Evolutionary conservation across 2,888 invertebrate genomes (phyloP).

Genomic region (Mesoligia furuncula): DNA sequence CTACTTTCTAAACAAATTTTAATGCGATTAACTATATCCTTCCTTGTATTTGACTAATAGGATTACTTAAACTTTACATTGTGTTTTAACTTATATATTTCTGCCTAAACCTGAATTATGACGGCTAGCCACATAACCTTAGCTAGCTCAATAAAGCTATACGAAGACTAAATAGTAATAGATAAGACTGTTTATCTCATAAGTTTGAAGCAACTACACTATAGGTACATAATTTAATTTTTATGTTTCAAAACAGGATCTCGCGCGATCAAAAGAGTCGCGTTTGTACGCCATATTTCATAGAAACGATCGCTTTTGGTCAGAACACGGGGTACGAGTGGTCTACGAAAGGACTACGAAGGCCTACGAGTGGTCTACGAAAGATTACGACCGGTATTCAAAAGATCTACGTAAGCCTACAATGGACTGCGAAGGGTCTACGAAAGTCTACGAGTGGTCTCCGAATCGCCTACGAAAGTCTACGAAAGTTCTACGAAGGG

Average conservation of each 20-base stretch:
- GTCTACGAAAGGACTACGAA: background rate
- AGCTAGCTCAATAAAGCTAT: background rate
- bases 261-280: background rate
- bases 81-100: conserved; percentile 1
- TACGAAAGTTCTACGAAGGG: conserved; percentile 14
- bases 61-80: conserved; percentile 34
- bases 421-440: background rate
- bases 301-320: background rate
- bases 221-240: background rate
- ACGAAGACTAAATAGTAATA: background rate
- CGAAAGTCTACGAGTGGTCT: background rate
- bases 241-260: background rate
- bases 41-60: conserved; percentile 13
- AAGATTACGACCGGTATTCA: background rate
- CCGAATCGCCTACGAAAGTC: background rate
- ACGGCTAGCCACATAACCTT: background rate
- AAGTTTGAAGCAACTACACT: background rate
- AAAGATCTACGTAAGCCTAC: background rate
- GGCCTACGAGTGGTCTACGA: background rate
- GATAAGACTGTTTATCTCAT: background rate
- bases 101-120: background rate
- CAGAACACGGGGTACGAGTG: background rate
- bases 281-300: background rate
- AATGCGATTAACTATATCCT: conserved; percentile 30
- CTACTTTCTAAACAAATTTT: conserved; percentile 7